Evolutionary conservation across 2,888 invertebrate genomes (phyloP), one percentile per base, ranked within the genome.

Genomic region (Thereva unica): DNA sequence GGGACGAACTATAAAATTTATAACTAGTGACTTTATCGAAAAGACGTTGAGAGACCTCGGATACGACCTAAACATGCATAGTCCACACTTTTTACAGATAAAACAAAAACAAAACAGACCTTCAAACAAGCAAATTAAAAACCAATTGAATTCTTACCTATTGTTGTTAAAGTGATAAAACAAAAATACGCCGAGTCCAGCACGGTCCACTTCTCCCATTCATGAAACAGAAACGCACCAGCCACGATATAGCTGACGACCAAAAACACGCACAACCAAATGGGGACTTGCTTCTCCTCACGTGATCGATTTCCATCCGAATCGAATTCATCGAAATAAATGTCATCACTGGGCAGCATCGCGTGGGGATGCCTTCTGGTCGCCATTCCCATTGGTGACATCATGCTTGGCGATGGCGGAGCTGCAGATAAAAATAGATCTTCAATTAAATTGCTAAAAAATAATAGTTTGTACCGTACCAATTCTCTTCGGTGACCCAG

Each of bases 101-200:
- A 23, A 23, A 23, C 23, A 23, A 23, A 23, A 2, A 1, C 23
- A 23, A 23, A 42, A 8, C 3, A 42, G 3, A 3, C 42, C 8
- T 42, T 42, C 0, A 42, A 42, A 8, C 4, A 8, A 42, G 9
- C 4, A 4, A 42, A 42, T 42, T 42, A 23, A 23, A 23, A 23
- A 23, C 23, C 2, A 2, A 23, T 23, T 23, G 23, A 23, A 23
- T 23, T 37, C 73, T 74, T 68, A 82, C 84, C 95, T 68, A 95
- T 95, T 1, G 95, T 95, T 34, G 95, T 95, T 71, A 95, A 84
- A 0, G 95, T 95, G 73, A 95, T 93, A 82, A 95, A 95, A 80
- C 95, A 95, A 82, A 95, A 95, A 80, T 95, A 95, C 2, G 93
- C 93, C 0, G 93, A 90, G 78, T 95, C 93, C 68, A 94, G 83